Conservation (phyloP, 2,888 invertebrate species). For the Cephus pulcher region DNA sequence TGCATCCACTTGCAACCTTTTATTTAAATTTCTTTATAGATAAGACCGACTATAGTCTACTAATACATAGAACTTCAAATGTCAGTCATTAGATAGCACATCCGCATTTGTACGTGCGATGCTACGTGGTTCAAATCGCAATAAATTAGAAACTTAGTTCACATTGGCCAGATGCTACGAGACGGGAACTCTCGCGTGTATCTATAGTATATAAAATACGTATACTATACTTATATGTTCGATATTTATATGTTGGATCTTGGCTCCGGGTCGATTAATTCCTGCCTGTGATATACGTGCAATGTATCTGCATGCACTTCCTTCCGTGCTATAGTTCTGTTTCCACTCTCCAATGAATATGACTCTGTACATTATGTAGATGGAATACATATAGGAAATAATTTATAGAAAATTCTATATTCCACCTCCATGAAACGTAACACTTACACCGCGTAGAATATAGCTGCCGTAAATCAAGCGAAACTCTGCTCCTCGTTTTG, state of each 20-base stretch:
- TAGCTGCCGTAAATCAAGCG: not conserved
- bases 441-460: not conserved
- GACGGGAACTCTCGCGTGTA: not conserved
- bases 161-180: not conserved
- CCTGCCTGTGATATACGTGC: not conserved
- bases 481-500: not conserved
- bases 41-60: not conserved
- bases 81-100: constrained; percentile 7
- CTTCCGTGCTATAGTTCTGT: not conserved
- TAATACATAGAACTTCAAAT: not conserved
- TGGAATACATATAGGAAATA: not conserved
- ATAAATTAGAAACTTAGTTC: constrained; percentile 22
- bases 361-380: not conserved
- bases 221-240: not conserved
- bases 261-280: not conserved
- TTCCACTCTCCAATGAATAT: not conserved
- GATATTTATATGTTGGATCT: not conserved
- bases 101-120: not conserved
- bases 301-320: not conserved
- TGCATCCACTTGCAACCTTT: not conserved
- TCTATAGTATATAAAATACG: not conserved
- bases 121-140: constrained; percentile 6
- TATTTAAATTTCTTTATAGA: not conserved
- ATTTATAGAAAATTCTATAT: not conserved
- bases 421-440: not conserved